Base-by-base conservation (phyloP, 2,888 invertebrate genomes). In the Anthoptus insignis region DNA sequence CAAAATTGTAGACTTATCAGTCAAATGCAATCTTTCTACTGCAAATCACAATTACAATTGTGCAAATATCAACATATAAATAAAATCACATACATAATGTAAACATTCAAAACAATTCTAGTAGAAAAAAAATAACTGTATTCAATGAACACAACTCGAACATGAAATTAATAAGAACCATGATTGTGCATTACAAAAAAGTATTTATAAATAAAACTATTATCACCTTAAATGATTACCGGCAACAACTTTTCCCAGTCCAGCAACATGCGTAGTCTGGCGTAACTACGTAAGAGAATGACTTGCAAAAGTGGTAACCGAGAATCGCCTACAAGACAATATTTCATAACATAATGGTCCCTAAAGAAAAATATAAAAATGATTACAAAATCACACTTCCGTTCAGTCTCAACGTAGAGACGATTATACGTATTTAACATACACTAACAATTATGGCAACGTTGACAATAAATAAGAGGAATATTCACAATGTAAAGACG, bases 401-500 rank as follows among this genome's bases (percentile, higher is more conserved):
- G 76, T 83, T 76, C 72, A 76, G 81, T 82, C 87, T 84, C 88
- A 74, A 71, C 78, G 81, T 72, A 83, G 86, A 89, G 88, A 90
- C 82, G 73, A 82, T 82, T 82, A 88, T 91, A 92, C 91, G 91
- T 90, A 90, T 91, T 86, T 87, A 88, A 89, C 86, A 90, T 90
- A 91, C 90, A 87, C 91, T 92, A 92, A 92, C 86, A 92, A 89
- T 89, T 93, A 93, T 93, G 93, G 93, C 93, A 93, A 93, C 93
- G 83, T 91, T 88, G 91, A 91, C 86, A 92, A 92, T 93, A 93
- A 93, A 93, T 93, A 92, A 90, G 84, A 81, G 77, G 79, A 82
- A 85, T 88, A 90, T 89, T 87, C 90, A 90, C 89, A 90, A 83
- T 80, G 81, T 84, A 79, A 19, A 61, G 45, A 63, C 63, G 47